A percentile compares a stretch with the other conserved stretches of the same genome.
These are phyloP conservation scores for Synergus umbraculus DNA, from an alignment of 2,888 invertebrate genomes.

Conservation along the genomic window DNA sequence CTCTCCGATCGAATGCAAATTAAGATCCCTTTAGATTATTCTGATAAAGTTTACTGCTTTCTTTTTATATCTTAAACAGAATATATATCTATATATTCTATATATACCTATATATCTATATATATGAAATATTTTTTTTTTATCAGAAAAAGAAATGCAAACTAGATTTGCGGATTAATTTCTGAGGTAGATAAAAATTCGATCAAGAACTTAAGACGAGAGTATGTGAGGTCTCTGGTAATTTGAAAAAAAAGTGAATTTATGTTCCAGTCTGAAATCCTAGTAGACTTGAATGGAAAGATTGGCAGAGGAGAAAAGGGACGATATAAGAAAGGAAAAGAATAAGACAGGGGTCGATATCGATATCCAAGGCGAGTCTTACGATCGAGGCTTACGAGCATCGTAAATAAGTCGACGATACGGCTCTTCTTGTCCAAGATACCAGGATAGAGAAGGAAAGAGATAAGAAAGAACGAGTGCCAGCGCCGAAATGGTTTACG, in stretches of 20 bases:
- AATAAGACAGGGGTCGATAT: slow-evolving; percentile 55
- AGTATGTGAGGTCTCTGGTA: slow-evolving; percentile 45
- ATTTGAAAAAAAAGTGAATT: slow-evolving; percentile 54
- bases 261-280: slow-evolving; percentile 50
- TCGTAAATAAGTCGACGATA: slow-evolving; percentile 73
- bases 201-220: background rate
- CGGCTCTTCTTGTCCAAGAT: slow-evolving; percentile 66
- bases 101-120: no score
- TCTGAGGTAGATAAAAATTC: background rate
- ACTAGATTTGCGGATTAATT: background rate
- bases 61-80: background rate
- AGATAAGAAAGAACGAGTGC: slow-evolving; percentile 58
- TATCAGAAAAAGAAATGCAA: background rate
- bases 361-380: slow-evolving; percentile 64
- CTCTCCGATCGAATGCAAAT: background rate
- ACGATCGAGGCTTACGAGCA: slow-evolving; percentile 71
- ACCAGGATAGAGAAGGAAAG: slow-evolving; percentile 62
- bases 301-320: slow-evolving; percentile 47
- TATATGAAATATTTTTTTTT: no score
- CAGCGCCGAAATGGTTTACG: slow-evolving; percentile 66
- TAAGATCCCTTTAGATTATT: background rate
- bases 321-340: slow-evolving; percentile 46
- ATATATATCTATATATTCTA: background rate
- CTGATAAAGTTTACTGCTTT: background rate
- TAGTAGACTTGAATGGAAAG: slow-evolving; percentile 48